Conservation (phyloP, 2,113 vertebrate species). For the Helogale parvula region DNA sequence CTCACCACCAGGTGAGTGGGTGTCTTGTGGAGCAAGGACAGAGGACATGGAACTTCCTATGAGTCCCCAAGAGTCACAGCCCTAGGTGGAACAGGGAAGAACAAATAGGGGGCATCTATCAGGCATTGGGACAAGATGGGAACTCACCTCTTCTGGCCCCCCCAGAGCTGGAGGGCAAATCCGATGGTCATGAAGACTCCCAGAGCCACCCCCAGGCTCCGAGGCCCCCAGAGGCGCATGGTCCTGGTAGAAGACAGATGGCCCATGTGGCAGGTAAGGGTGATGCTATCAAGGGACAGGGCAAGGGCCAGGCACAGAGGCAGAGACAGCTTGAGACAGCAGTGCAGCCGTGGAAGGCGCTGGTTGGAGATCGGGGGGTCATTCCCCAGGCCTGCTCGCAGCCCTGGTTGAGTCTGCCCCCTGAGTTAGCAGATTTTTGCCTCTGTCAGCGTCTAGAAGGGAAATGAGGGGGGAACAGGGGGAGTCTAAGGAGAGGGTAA, state of each 20-base stretch:
- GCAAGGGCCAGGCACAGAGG: conserved; percentile 38
- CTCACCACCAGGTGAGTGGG: not conserved
- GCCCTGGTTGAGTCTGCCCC: conserved; percentile 64
- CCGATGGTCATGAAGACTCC: conserved; percentile 82
- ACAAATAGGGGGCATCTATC: not conserved
- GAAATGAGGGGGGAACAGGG: conserved; percentile 66
- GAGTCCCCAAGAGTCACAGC: not conserved
- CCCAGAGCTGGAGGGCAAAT: conserved; percentile 81
- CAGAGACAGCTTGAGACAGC: conserved; percentile 46
- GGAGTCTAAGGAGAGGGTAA: conserved; percentile 48
- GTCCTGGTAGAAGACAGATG: conserved; percentile 57
- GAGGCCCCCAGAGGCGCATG: conserved; percentile 72
- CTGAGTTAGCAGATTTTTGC: conserved; percentile 81
- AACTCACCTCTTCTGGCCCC: conserved; percentile 77
- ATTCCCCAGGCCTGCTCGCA: conserved; percentile 60
- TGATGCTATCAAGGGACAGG: not conserved
- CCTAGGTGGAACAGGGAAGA: not conserved
- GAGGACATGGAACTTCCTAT: not conserved
- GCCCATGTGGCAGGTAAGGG: conserved; percentile 52
- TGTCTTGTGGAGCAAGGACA: not conserved
- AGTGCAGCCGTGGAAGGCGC: conserved; percentile 12
- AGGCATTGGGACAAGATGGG: not conserved
- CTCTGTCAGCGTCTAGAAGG: conserved; percentile 81
- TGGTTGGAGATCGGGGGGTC: conserved; percentile 60
- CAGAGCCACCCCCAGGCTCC: conserved; percentile 79